These are phyloP conservation scores for Gadopsis bispinosus DNA, from an alignment of 2,797 vertebrate genomes.

Conservation along the genomic window DNA sequence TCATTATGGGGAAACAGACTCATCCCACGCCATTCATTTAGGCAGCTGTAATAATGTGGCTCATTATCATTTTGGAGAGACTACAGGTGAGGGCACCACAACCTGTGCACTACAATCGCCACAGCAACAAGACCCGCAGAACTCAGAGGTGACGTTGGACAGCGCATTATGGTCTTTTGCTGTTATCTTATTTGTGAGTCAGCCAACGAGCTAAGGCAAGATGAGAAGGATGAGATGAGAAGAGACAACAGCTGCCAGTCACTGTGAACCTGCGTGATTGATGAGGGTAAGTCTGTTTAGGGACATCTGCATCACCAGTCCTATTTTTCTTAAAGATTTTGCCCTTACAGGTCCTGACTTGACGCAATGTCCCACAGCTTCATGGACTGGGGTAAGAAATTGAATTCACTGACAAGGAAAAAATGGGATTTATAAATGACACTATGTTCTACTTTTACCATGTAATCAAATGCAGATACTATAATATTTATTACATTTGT, in stretches of 20 bases:
- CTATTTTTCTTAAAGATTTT: constrained; percentile 36
- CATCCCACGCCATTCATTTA: constrained; percentile 76
- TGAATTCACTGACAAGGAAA: background rate
- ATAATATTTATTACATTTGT: background rate
- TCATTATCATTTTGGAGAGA: constrained; percentile 82
- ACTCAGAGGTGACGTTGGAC: constrained; percentile 52
- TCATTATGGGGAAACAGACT: constrained; percentile 77
- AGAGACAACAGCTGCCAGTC: constrained; percentile 64
- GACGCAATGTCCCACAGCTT: constrained; percentile 51
- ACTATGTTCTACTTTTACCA: background rate
- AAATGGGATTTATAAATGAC: background rate
- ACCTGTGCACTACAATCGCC: constrained; percentile 72
- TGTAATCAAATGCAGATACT: constrained; percentile 7
- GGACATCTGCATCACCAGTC: constrained; percentile 46
- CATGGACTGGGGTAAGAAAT: constrained; percentile 10
- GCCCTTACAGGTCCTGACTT: constrained; percentile 40
- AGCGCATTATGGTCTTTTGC: constrained; percentile 48
- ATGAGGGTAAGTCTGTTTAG: constrained; percentile 61
- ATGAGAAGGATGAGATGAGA: constrained; percentile 57
- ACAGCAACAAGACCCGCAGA: constrained; percentile 72
- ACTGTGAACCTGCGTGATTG: constrained; percentile 67
- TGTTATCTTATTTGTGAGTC: constrained; percentile 58
- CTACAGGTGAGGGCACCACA: constrained; percentile 74
- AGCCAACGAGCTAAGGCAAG: constrained; percentile 38
- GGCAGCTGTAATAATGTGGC: constrained; percentile 78